A percentile compares a stretch with the other conserved stretches of the same genome.
Evolutionary conservation across 1,140 invertebrate genomes (phyloP).

Genomic region (Zaprionus vittiger): DNA sequence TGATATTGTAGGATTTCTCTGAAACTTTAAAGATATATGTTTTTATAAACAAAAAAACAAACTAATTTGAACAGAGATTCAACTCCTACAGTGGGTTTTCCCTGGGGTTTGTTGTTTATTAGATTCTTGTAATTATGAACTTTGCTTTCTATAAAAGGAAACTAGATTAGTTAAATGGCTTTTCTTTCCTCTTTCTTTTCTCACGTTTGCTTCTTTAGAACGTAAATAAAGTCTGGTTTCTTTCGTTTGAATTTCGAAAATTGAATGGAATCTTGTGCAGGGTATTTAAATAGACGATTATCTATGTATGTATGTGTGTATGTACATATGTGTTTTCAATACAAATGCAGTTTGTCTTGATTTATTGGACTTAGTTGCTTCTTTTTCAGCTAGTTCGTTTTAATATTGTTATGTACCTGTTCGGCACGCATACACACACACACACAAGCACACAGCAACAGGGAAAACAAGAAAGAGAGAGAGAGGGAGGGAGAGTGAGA

Average conservation of each 20-base stretch:
- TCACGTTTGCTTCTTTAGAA: background rate
- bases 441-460: slow-evolving; percentile 33
- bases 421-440: slow-evolving; percentile 27
- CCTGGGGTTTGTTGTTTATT: no score
- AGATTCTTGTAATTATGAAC: no score
- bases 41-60: no score
- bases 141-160: no score
- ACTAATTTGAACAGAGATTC: no score
- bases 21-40: no score
- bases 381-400: slow-evolving; percentile 51
- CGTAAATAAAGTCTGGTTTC: background rate
- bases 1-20: background rate
- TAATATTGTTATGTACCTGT: slow-evolving; percentile 57
- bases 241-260: slow-evolving; percentile 10
- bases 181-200: background rate
- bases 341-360: slow-evolving; percentile 52
- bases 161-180: background rate
- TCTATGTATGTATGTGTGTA: slow-evolving; percentile 8
- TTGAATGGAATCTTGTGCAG: slow-evolving; percentile 16
- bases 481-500: slow-evolving; percentile 14
- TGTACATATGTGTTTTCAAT: slow-evolving; percentile 40
- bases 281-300: slow-evolving; percentile 44
- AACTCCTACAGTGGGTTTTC: no score
- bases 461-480: slow-evolving; percentile 30
- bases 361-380: slow-evolving; percentile 55